Base-by-base conservation (phyloP, 2,797 vertebrate genomes). In the Philypnodon macrostomus region DNA sequence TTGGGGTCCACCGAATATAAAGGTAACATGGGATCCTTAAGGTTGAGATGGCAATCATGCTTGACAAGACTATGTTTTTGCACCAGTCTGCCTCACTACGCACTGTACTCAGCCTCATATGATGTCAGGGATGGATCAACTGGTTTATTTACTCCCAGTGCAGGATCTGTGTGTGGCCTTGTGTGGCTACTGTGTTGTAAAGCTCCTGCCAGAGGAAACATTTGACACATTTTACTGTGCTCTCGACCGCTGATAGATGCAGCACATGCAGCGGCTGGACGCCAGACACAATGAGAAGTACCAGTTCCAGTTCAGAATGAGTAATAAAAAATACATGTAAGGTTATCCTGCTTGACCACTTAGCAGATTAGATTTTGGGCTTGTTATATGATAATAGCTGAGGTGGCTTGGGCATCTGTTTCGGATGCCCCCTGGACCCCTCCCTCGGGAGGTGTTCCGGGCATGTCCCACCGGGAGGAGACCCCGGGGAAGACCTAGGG, bases 111-210 rank as follows among this genome's bases (percentile, higher is more conserved):
- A 63, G 67, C 71, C 86, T 87, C 84, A 88, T 66, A 63, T 85
- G 86, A 85, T 88, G 90, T 86, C 70, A 79, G 73, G 63, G 58
- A 86, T 85, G 70, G 73, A 73, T 81, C 82, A 45, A 60, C 75
- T 48, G 79, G 91, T 95, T 93, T 93, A 92, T 93, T 93, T 93
- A 90, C 86, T 81, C 89, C 91, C 88, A 83, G 86, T 2, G 70
- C 81, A 80, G 87, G 89, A 85, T 56, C 77, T 83, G 91, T 90
- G 90, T 91, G 93, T 93, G 92, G 91, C 87, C 92, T 75, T 59
- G 23, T n/a, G 47, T 64, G n/a, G 75, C 65, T 62, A 73, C 71
- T 58, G 72, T 84, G 82, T 86, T 91, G 86, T 89, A 90, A 91
- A 90, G 82, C 79, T 49, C 48, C 42, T 54, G 71, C 70, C 74